A percentile compares a stretch with the other conserved stretches of the same genome.
Conservation (phyloP, 2,797 vertebrate species). For the Crax fasciolata region DNA sequence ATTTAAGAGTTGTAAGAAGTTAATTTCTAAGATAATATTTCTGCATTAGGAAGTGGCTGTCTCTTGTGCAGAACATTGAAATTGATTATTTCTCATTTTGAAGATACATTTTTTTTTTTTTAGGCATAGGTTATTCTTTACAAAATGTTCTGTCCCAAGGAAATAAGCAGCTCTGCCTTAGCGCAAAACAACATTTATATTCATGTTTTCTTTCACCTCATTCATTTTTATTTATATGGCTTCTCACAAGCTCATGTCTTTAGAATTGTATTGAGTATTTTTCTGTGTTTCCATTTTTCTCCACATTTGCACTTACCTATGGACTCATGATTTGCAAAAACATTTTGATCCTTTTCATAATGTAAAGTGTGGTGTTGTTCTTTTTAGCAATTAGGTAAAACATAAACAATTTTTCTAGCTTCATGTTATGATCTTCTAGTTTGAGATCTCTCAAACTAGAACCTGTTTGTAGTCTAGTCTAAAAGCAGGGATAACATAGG, state of each 20-base stretch:
- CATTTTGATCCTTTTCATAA: background rate
- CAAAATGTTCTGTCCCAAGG: background rate
- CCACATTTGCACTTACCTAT: background rate
- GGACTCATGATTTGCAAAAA: background rate
- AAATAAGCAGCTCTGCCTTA: background rate
- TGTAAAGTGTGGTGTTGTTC: background rate
- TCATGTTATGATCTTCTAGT: background rate
- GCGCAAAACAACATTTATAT: background rate
- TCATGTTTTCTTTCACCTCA: background rate
- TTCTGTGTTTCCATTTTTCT: conserved; percentile 14
- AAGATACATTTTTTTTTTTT: background rate
- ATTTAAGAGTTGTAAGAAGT: background rate
- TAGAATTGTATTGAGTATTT: background rate
- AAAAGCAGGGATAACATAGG: background rate
- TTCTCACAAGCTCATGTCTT: background rate
- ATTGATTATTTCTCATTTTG: background rate
- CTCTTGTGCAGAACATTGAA: background rate
- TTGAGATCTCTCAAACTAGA: background rate
- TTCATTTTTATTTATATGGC: background rate
- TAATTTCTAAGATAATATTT: background rate
- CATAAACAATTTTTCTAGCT: background rate
- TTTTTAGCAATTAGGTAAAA: background rate
- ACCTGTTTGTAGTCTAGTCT: background rate
- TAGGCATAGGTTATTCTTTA: background rate
- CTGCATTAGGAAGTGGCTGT: background rate